These are phyloP conservation scores for Drosophila simulans DNA, from an alignment of 1,140 invertebrate genomes.

Conservation along the genomic window DNA sequence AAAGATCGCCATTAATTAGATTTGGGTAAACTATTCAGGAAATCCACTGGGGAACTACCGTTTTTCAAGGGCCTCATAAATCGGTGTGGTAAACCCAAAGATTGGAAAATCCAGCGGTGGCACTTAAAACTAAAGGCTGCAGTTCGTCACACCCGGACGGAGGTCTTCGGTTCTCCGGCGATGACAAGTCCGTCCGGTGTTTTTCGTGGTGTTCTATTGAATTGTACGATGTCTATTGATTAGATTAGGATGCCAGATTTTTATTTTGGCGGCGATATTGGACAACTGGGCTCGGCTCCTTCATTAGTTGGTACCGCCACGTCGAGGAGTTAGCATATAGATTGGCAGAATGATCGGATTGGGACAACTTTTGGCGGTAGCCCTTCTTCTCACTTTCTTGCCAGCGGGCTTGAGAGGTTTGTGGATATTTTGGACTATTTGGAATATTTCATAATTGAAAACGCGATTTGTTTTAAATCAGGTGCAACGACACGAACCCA, in stretches of 20 bases:
- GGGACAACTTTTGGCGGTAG: conserved; percentile 2
- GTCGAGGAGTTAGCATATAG: conserved; percentile 24
- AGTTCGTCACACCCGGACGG: conserved; percentile 4
- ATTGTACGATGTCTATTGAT: conserved; percentile 26
- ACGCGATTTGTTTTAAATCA: not conserved
- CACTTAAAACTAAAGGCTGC: conserved; percentile 12
- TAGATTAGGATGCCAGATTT: conserved; percentile 59
- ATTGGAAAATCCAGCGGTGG: conserved; percentile 26
- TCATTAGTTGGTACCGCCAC: conserved; percentile 41
- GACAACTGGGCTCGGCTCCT: conserved; percentile 8
- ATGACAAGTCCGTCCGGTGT: conserved; percentile 12
- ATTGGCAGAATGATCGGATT: conserved; percentile 3
- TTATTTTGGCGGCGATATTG: conserved; percentile 32
- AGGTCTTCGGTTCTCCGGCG: not conserved
- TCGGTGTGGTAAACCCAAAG: conserved; percentile 37
- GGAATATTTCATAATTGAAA: not conserved
- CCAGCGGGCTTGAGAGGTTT: conserved; percentile 2
- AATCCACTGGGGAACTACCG: conserved; percentile 3
- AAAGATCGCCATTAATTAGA: not conserved
- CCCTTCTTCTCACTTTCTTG: conserved; percentile 2
- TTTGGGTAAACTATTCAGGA: not conserved
- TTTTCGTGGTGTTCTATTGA: conserved; percentile 3
- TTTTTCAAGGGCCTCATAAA: conserved; percentile 16
- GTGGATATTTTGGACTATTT: not conserved
- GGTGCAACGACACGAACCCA: not conserved